Evolutionary conservation across 2,797 vertebrate species (phyloP), one percentile per base, ranked within the genome.

Genomic region (Malacoctenus gilli): DNA sequence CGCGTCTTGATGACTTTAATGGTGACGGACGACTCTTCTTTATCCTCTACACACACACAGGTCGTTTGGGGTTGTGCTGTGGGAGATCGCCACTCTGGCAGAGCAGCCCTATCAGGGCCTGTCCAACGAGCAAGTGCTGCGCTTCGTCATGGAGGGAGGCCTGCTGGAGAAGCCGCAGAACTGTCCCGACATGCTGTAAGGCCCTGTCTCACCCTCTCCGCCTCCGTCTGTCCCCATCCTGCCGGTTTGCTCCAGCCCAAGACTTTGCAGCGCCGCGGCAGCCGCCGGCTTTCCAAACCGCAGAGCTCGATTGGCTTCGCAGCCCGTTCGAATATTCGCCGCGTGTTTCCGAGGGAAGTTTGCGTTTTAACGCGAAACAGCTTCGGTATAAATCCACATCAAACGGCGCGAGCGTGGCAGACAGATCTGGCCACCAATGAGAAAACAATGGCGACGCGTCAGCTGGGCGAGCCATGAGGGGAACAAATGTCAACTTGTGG

Each of bases 71-170:
- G 97, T 99, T 2, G 97, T 99, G 2, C 88, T 98, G 46, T 99
- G 97, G 96, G 96, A 99, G 89, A 96, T 98, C 0, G 92, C 96
- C 28, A 98, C 96, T 0, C 87, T 99, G 52, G 92, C 96, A 0
- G 96, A 99, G 83, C 97, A 98, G 83, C 97, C 97, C 0, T 99
- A 99, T 85, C 97, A 99, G 73, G 97, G 97, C 69, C 92, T 98
- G 91, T 97, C 97, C 82, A 99, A 98, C 2, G 96, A 98, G 75
- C 97, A 99, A 83, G 97, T 99, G 59, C 94, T 98, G n/a, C 96
- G 95, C 71, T 98, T 98, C 0, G 96, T 98, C 69, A 99, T 99
- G 95, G 97, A 98, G 46, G 97, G 97, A 1, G 96, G 96, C 13
- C 91, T 98, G 63, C 91, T 99, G 88, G 97, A 99, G 50, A 97